Evolutionary conservation across 2,797 vertebrate genomes (phyloP).

Genomic region (Craterocephalus amniculus): DNA sequence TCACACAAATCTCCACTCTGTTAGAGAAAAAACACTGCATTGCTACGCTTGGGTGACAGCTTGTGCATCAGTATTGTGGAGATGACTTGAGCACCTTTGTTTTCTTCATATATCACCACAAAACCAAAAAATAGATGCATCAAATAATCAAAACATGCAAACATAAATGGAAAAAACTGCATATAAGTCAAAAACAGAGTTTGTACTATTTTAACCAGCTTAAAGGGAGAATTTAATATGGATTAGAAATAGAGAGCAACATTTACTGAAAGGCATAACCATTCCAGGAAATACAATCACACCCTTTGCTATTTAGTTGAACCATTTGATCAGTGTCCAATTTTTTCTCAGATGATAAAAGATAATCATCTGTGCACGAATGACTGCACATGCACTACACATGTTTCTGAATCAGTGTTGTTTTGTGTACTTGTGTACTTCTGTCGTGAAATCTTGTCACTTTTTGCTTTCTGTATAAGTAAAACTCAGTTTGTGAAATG

Average conservation of each 20-base stretch:
- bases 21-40: neutral
- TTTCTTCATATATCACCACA: neutral
- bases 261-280: neutral
- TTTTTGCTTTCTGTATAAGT: neutral
- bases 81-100: neutral
- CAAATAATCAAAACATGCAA: neutral
- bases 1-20: neutral
- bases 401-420: neutral
- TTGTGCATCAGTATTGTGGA: neutral
- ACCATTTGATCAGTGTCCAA: neutral
- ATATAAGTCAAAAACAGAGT: neutral
- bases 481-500: constrained; percentile 16
- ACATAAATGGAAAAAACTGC: neutral
- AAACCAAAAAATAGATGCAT: neutral
- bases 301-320: neutral
- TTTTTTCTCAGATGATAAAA: neutral
- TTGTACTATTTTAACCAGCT: neutral
- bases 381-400: neutral
- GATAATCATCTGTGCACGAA: neutral
- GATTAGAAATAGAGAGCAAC: neutral
- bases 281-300: neutral
- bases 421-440: neutral
- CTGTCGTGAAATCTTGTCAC: neutral
- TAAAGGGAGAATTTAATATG: no score
- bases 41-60: neutral